Percentiles rank a stretch among this genome's conserved stretches.
Evolutionary conservation across 2,113 vertebrate species (phyloP).

Genomic region (Cavia aperea): DNA sequence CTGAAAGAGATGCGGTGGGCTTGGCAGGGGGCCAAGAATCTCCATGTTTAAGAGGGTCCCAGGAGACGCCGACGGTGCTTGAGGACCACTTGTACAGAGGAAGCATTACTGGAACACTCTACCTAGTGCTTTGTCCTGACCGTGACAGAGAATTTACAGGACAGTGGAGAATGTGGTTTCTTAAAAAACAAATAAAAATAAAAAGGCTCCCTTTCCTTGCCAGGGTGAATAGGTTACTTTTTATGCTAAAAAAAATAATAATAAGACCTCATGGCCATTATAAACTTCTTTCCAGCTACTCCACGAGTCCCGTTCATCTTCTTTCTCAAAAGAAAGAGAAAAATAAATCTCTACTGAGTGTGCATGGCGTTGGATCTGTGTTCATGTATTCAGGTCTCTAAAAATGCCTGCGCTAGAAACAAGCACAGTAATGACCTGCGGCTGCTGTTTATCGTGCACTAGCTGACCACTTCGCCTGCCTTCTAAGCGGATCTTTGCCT

Average conservation of each 20-base stretch:
- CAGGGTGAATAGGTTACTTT: neutral
- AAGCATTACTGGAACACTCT: neutral
- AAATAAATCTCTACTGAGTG: neutral
- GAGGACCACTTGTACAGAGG: neutral
- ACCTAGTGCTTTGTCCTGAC: neutral
- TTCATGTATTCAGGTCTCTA: neutral
- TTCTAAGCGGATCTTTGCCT: neutral
- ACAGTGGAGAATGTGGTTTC: neutral
- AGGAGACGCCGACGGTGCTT: neutral
- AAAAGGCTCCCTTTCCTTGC: neutral
- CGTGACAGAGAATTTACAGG: neutral
- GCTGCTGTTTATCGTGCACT: neutral
- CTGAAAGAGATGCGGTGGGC: neutral
- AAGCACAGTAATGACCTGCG: neutral
- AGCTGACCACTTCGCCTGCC: neutral
- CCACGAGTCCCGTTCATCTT: neutral
- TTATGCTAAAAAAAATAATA: neutral
- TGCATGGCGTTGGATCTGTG: neutral
- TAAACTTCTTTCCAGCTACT: neutral
- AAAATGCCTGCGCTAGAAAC: neutral
- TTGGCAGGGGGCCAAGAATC: neutral
- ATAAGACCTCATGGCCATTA: neutral
- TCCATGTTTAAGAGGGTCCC: neutral
- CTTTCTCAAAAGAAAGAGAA: neutral
- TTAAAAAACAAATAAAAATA: neutral